Conservation (phyloP, 2,888 invertebrate species). For the Andrena hattorfiana region DNA sequence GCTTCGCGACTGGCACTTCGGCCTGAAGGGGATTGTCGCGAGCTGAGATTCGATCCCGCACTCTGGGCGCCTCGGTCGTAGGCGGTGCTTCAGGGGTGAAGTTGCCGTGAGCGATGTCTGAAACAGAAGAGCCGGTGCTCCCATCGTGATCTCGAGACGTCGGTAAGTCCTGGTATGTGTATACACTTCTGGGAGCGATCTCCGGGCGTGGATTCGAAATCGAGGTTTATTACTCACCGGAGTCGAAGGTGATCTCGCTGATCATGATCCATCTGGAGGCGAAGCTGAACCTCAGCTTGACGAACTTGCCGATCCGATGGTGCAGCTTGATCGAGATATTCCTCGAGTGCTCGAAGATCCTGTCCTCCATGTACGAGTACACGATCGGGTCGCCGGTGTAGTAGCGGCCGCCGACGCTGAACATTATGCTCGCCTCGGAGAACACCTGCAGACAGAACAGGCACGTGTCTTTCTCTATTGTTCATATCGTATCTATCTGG, state of each 20-base stretch:
- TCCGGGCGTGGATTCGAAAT: background rate
- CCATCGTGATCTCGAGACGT: slow-evolving; percentile 10
- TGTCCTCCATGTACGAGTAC: slow-evolving; percentile 90
- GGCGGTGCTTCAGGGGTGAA: slow-evolving; percentile 86
- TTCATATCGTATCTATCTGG: background rate
- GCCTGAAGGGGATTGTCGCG: slow-evolving; percentile 80
- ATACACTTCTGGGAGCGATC: background rate
- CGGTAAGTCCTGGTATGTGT: too few species aligned
- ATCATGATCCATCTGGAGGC: slow-evolving; percentile 95
- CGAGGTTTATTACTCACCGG: slow-evolving; percentile 86
- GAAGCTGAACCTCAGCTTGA: slow-evolving; percentile 92
- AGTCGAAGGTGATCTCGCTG: slow-evolving; percentile 95
- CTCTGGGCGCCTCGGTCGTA: slow-evolving; percentile 82
- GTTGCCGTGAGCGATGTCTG: slow-evolving; percentile 87
- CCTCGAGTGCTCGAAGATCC: slow-evolving; percentile 92
- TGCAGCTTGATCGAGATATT: slow-evolving; percentile 94
- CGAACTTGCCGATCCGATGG: slow-evolving; percentile 92
- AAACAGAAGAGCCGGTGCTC: slow-evolving; percentile 56
- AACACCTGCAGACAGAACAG: slow-evolving; percentile 88
- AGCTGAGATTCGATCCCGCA: slow-evolving; percentile 79
- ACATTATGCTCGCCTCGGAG: slow-evolving; percentile 91
- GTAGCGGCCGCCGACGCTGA: slow-evolving; percentile 92
- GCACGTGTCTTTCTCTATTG: background rate
- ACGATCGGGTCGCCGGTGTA: slow-evolving; percentile 92
- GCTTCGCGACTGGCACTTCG: slow-evolving; percentile 84